These are phyloP conservation scores for Platerodrilus igneus DNA, from an alignment of 2,888 invertebrate species.

Conservation along the genomic window DNA sequence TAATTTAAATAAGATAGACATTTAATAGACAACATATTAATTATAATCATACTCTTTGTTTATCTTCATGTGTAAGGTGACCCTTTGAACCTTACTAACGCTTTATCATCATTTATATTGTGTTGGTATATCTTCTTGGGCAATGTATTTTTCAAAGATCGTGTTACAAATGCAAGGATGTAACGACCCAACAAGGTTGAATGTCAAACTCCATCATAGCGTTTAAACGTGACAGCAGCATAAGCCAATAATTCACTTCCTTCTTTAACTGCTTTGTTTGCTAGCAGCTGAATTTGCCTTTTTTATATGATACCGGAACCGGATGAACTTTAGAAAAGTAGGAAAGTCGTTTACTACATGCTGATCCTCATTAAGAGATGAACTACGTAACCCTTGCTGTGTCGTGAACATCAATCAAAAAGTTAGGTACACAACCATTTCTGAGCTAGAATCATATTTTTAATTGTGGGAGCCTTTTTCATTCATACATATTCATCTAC, in stretches of 20 bases:
- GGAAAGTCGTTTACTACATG: too few relatives aligned
- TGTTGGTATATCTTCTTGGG: slow-evolving; percentile 23
- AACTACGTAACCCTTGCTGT: too few relatives aligned
- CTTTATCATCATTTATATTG: slow-evolving; percentile 19
- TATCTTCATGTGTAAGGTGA: too few relatives aligned
- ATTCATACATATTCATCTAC: too few relatives aligned
- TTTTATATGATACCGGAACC: slow-evolving; percentile 9
- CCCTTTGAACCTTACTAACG: slow-evolving; percentile 15
- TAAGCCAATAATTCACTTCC: slow-evolving; percentile 13
- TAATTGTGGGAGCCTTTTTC: too few relatives aligned
- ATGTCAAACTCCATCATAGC: slow-evolving; percentile 20
- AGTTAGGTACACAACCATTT: too few relatives aligned
- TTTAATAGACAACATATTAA: too few relatives aligned
- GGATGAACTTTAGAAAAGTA: neutral
- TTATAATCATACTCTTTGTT: too few relatives aligned
- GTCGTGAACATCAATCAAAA: too few relatives aligned
- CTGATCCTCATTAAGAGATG: too few relatives aligned
- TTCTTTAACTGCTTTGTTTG: slow-evolving; percentile 18
- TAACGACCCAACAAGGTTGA: slow-evolving; percentile 25
- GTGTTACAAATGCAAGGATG: slow-evolving; percentile 23
- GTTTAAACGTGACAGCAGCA: slow-evolving; percentile 18
- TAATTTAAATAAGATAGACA: too few relatives aligned
- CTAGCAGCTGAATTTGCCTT: slow-evolving; percentile 17
- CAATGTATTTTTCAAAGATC: slow-evolving; percentile 24
- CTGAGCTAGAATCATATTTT: too few relatives aligned